Conservation (phyloP, 2,113 vertebrate genomes). For the Circaetus cinerascens region DNA sequence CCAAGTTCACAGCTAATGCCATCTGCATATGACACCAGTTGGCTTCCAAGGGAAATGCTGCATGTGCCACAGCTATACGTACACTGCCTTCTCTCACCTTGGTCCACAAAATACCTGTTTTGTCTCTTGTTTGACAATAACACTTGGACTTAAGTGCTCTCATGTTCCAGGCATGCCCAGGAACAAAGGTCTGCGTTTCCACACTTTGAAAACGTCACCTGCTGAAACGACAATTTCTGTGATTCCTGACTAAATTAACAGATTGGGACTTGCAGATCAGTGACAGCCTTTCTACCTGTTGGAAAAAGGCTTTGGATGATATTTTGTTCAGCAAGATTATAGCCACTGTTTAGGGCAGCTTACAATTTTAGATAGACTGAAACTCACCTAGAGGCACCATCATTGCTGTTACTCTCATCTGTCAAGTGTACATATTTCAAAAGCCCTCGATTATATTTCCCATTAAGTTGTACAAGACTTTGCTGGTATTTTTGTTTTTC, state of each 20-base stretch:
- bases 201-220: neutral
- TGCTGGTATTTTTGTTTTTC: neutral
- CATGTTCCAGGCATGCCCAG: fast-evolving
- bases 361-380: neutral
- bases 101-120: neutral
- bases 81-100: neutral
- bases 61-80: neutral
- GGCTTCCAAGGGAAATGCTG: neutral
- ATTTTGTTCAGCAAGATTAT: neutral
- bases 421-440: neutral
- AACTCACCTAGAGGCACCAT: neutral
- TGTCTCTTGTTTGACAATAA: neutral
- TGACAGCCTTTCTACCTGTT: neutral
- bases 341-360: neutral
- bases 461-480: neutral
- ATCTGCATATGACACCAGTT: neutral
- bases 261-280: neutral
- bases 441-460: neutral
- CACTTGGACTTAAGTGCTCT: neutral
- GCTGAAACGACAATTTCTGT: fast-evolving
- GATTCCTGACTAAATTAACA: neutral
- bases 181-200: fast-evolving
- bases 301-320: neutral
- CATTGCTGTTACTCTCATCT: neutral
- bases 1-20: neutral